Conservation (phyloP, 2,888 invertebrate species). For the Agapetus fuscipes region DNA sequence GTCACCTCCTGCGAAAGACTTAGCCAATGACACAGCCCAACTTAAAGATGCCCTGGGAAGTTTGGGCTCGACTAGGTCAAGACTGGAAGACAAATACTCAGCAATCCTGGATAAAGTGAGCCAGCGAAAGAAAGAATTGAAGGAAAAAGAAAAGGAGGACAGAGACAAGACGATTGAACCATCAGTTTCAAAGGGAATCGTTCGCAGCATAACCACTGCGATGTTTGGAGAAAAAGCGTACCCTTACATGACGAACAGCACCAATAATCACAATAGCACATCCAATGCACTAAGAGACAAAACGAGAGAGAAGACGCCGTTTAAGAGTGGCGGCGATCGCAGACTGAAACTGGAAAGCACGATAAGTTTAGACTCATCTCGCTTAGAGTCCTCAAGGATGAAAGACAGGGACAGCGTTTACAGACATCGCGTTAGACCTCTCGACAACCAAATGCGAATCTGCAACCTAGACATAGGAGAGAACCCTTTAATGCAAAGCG, state of each 20-base stretch:
- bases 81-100: constrained; percentile 72
- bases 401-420: constrained; percentile 45
- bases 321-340: constrained; percentile 38
- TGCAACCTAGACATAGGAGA: constrained; percentile 45
- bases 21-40: background rate
- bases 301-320: constrained; percentile 55
- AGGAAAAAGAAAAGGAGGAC: constrained; percentile 41
- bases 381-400: constrained; percentile 30
- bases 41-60: background rate
- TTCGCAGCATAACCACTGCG: constrained; percentile 65
- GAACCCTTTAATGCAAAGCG: constrained; percentile 9
- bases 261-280: too few species aligned
- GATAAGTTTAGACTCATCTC: constrained; percentile 27
- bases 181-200: constrained; percentile 39
- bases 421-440: constrained; percentile 39
- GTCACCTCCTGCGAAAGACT: constrained; percentile 29
- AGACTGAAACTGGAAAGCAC: constrained; percentile 24
- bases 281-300: constrained; percentile 29
- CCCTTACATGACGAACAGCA: constrained; percentile 36
- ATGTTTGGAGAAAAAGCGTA: constrained; percentile 60
- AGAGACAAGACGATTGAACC: constrained; percentile 59
- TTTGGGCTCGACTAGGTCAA: constrained; percentile 50
- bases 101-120: constrained; percentile 64
- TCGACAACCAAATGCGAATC: constrained; percentile 39
- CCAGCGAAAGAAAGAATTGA: constrained; percentile 43